Percentiles rank a stretch among this genome's conserved stretches.
Evolutionary conservation across 2,888 invertebrate species (phyloP).

Genomic region (Rambutsinella grinnellia): DNA sequence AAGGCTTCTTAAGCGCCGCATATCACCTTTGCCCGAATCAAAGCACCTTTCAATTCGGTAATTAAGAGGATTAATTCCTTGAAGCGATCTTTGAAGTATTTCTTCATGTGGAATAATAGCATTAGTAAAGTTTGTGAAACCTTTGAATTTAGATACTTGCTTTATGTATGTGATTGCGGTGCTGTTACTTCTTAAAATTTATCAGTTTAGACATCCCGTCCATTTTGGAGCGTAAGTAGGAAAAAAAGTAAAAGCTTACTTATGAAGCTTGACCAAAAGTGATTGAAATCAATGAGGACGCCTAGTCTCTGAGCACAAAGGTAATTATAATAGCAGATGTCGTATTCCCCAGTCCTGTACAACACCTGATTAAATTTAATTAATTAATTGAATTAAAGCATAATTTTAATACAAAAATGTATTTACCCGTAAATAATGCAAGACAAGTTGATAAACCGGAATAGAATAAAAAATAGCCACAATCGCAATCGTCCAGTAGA

Average conservation of each 20-base stretch:
- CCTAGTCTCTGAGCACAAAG: slow-evolving; percentile 60
- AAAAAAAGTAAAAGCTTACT: slow-evolving; percentile 61
- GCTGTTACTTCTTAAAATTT: slow-evolving; percentile 73
- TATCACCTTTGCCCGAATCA: slow-evolving; percentile 64
- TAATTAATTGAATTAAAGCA: not conserved
- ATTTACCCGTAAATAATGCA: slow-evolving; percentile 61
- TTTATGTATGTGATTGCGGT: slow-evolving; percentile 75
- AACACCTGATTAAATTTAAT: slow-evolving; percentile 51
- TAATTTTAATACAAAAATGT: not conserved
- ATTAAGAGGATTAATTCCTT: too few species aligned
- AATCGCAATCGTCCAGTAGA: slow-evolving; percentile 63
- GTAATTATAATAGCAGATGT: slow-evolving; percentile 64
- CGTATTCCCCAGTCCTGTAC: slow-evolving; percentile 62
- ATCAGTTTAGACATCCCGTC: slow-evolving; percentile 69
- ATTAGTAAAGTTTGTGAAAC: too few species aligned
- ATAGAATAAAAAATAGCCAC: slow-evolving; percentile 64
- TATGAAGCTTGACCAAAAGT: slow-evolving; percentile 65
- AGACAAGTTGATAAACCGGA: slow-evolving; percentile 63
- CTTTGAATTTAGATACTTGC: too few species aligned
- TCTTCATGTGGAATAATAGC: slow-evolving; percentile 11
- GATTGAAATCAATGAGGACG: slow-evolving; percentile 61
- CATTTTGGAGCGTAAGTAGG: slow-evolving; percentile 61
- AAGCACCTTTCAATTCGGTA: slow-evolving; percentile 64
- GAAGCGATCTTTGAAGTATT: slow-evolving; percentile 2
- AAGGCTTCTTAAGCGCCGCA: slow-evolving; percentile 58